A percentile compares a stretch with the other conserved stretches of the same genome.
phyloP scores from a whole-genome alignment of 2,888 invertebrate species.

The Apantesis nais region DNA sequence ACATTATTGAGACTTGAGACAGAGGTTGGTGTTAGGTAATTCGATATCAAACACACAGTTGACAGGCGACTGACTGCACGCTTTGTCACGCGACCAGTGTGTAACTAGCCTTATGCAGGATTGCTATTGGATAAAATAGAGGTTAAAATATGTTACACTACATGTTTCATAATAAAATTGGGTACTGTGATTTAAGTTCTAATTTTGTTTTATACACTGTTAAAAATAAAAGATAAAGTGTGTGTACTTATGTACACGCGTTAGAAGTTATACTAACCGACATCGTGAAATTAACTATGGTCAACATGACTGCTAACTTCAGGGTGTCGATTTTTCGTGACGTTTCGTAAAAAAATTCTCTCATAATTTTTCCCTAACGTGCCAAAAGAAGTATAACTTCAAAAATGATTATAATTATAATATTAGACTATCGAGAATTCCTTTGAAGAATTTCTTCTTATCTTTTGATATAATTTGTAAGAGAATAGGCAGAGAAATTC shows the following conservation, averaged over 20 bases:
- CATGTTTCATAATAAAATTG: conserved; percentile 7
- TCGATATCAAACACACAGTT: conserved; percentile 60
- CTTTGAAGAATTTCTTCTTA: conserved; percentile 6
- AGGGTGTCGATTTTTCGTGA: too few species aligned
- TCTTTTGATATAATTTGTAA: conserved; percentile 5
- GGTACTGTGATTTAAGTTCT: conserved; percentile 1
- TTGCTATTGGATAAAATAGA: conserved; percentile 26
- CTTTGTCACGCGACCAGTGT: conserved; percentile 51
- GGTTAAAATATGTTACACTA: not conserved
- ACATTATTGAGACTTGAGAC: conserved; percentile 48
- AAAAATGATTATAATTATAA: not conserved
- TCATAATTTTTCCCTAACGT: too few species aligned
- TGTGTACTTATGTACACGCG: too few species aligned
- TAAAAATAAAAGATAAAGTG: too few species aligned
- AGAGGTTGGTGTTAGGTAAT: conserved; percentile 54
- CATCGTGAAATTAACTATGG: too few species aligned
- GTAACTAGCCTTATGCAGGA: conserved; percentile 37
- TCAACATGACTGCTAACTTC: too few species aligned
- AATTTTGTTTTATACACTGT: not conserved
- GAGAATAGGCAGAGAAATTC: conserved; percentile 3
- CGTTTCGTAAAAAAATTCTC: too few species aligned
- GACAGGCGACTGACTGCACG: conserved; percentile 59
- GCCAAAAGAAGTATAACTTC: too few species aligned
- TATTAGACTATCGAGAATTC: not conserved
- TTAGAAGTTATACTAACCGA: too few species aligned